Percentiles rank a stretch among this genome's conserved stretches.
Evolutionary conservation across 2,113 vertebrate species (phyloP).

Genomic region (Saccopteryx bilineata): DNA sequence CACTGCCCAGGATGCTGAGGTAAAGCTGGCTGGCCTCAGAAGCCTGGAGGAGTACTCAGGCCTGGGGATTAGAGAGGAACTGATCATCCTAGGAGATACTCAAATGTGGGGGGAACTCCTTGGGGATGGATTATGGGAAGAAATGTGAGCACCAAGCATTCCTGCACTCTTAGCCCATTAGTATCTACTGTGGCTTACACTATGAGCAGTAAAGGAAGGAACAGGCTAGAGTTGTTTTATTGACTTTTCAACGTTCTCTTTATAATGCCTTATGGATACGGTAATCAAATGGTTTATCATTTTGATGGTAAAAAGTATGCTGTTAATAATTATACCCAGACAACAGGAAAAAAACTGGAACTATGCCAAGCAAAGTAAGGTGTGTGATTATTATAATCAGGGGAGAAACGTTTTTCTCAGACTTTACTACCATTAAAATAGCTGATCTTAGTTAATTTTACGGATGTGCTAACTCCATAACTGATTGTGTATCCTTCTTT

Average conservation of each 20-base stretch:
- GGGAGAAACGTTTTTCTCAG: not conserved
- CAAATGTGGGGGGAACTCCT: not conserved
- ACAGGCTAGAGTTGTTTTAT: not conserved
- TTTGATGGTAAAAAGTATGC: not conserved
- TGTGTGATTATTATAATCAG: not conserved
- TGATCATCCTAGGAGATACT: not conserved
- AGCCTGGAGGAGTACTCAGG: not conserved
- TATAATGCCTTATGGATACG: not conserved
- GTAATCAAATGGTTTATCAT: not conserved
- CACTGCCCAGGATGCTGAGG: not conserved
- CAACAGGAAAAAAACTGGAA: not conserved
- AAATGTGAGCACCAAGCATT: accelerated
- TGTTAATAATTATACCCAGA: not conserved
- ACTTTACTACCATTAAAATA: not conserved
- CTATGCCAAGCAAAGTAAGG: not conserved
- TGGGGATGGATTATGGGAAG: not conserved
- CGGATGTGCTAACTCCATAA: not conserved
- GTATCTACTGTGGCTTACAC: not conserved
- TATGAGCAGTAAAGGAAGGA: not conserved
- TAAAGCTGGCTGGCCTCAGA: not conserved
- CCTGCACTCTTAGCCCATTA: too few relatives aligned
- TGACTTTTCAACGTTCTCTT: not conserved
- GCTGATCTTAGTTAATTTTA: not conserved
- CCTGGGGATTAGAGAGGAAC: not conserved
- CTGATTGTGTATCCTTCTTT: not conserved